Evolutionary conservation across 2,797 vertebrate genomes (phyloP).

Genomic region (Rhynchonycteris naso): DNA sequence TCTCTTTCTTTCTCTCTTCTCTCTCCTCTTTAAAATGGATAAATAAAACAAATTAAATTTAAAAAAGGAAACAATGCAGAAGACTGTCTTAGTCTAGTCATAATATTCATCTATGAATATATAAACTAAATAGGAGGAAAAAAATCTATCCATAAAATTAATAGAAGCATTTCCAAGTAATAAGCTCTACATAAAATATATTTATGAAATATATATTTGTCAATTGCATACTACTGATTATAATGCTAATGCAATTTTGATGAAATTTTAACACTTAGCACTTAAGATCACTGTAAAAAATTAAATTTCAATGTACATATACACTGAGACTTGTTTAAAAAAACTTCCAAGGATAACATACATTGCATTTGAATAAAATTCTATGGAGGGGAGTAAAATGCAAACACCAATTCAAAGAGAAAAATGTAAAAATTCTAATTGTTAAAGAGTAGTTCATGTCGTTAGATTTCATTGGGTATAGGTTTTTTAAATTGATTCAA

Average conservation of each 20-base stretch:
- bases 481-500: background rate
- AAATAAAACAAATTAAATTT: too few species aligned
- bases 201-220: slow-evolving; percentile 20
- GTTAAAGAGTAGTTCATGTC: background rate
- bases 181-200: slow-evolving; percentile 5
- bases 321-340: background rate
- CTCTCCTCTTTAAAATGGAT: too few species aligned
- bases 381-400: background rate
- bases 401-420: background rate
- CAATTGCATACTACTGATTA: background rate
- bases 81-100: slow-evolving; percentile 36
- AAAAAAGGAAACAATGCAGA: background rate
- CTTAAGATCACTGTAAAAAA: slow-evolving; percentile 17
- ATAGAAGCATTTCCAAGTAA: slow-evolving; percentile 39
- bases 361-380: slow-evolving; percentile 51
- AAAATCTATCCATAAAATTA: slow-evolving; percentile 37
- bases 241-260: slow-evolving; percentile 27
- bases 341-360: slow-evolving; percentile 36
- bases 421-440: background rate
- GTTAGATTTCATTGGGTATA: slow-evolving; percentile 15
- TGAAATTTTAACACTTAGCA: slow-evolving; percentile 33
- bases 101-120: slow-evolving; percentile 37
- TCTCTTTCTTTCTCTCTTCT: too few species aligned
- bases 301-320: background rate
- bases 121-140: background rate